Evolutionary conservation across 2,113 vertebrate species (phyloP).

Genomic region (Periophthalmus modestus): DNA sequence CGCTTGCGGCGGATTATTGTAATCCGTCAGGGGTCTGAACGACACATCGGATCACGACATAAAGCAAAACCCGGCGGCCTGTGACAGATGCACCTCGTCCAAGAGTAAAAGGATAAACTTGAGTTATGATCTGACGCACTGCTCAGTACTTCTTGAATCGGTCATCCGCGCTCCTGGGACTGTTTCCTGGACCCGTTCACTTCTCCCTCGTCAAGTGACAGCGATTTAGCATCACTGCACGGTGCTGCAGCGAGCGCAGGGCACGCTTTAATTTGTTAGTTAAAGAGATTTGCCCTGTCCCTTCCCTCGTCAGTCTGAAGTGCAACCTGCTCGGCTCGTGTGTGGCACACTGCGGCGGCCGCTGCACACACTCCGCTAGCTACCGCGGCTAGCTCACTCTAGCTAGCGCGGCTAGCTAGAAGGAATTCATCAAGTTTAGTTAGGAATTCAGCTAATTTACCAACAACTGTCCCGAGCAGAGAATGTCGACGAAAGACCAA

Average conservation of each 20-base stretch:
- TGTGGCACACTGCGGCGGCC: constrained; percentile 45
- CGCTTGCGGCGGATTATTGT: constrained; percentile 78
- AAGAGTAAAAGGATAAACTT: constrained; percentile 40
- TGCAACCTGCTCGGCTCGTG: constrained; percentile 27
- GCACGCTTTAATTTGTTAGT: constrained; percentile 42
- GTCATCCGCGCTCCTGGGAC: constrained; percentile 39
- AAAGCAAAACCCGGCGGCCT: constrained; percentile 51
- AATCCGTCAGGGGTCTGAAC: constrained; percentile 76
- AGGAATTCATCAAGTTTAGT: constrained; percentile 42
- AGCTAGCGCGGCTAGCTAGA: constrained; percentile 70
- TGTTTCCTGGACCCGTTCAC: constrained; percentile 55
- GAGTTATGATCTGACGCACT: constrained; percentile 54
- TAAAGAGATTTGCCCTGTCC: constrained; percentile 31
- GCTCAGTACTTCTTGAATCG: constrained; percentile 29
- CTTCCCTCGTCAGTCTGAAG: constrained; percentile 18
- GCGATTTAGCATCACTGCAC: constrained; percentile 54
- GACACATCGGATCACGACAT: constrained; percentile 67
- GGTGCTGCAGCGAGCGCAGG: constrained; percentile 34
- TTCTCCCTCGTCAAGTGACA: constrained; percentile 52
- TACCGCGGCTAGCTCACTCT: constrained; percentile 67
- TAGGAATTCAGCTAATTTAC: constrained; percentile 31
- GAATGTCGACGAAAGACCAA: constrained; percentile 81
- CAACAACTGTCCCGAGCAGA: constrained; percentile 42
- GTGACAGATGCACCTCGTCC: constrained; percentile 42
- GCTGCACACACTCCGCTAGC: constrained; percentile 46